Percentiles rank a stretch among this genome's conserved stretches.
Conservation (phyloP, 1,140 invertebrate species). For the Euwallacea similis region DNA sequence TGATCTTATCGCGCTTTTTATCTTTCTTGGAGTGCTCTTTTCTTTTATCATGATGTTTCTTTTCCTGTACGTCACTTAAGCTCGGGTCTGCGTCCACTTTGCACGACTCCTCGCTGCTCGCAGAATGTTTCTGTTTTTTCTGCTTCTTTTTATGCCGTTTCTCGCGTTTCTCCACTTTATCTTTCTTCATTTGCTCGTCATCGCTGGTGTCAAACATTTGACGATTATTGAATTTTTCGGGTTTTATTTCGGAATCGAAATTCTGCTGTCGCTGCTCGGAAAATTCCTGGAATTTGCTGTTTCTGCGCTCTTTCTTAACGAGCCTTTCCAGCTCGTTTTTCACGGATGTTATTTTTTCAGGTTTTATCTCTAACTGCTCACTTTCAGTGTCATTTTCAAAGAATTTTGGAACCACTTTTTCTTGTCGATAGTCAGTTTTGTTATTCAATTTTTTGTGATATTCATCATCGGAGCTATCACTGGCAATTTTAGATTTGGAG, state of each 20-base stretch:
- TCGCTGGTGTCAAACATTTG: conserved; percentile 58
- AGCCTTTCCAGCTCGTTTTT: conserved; percentile 47
- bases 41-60: conserved; percentile 61
- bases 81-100: conserved; percentile 51
- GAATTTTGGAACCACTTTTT: conserved; percentile 32
- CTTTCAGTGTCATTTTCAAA: conserved; percentile 36
- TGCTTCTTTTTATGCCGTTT: conserved; percentile 85
- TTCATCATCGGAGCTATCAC: conserved; percentile 66
- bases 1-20: conserved; percentile 69
- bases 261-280: conserved; percentile 40
- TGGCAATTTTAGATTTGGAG: conserved; percentile 60
- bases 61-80: conserved; percentile 45
- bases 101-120: conserved; percentile 61
- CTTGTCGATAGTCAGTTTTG: conserved; percentile 20
- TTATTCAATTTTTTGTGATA: conserved; percentile 40
- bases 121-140: conserved; percentile 71
- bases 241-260: conserved; percentile 45
- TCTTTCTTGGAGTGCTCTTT: conserved; percentile 71
- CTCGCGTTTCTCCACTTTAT: conserved; percentile 57
- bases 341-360: conserved; percentile 48
- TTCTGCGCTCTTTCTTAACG: conserved; percentile 48
- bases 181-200: conserved; percentile 55
- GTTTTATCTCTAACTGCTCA: conserved; percentile 19
- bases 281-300: conserved; percentile 45
- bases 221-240: conserved; percentile 46